A percentile compares a stretch with the other conserved stretches of the same genome.
These are phyloP conservation scores for Cephus pulcher DNA, from an alignment of 2,888 invertebrate species.

Conservation along the genomic window DNA sequence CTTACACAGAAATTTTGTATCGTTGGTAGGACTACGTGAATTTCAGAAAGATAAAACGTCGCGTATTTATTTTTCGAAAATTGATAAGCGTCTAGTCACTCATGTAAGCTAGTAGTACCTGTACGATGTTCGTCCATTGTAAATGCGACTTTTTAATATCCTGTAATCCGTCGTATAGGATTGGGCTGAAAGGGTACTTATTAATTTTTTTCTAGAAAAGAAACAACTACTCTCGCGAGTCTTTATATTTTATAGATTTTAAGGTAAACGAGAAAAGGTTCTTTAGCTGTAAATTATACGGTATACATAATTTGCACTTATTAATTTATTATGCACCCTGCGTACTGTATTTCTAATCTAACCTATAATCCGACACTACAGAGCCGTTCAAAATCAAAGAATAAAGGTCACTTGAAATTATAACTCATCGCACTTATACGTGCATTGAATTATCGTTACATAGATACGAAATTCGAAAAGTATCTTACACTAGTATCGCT, in stretches of 20 bases:
- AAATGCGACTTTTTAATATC: not conserved
- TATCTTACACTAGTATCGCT: not conserved
- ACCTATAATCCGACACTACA: not conserved
- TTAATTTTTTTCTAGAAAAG: not conserved
- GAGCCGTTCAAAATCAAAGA: not conserved
- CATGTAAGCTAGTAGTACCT: not conserved
- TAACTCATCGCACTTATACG: not conserved
- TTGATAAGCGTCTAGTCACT: not conserved
- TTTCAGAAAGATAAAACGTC: not conserved
- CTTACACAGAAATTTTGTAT: not conserved
- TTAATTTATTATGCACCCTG: not conserved
- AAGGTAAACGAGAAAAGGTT: not conserved
- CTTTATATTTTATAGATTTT: not conserved
- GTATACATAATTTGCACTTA: not conserved
- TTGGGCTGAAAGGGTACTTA: not conserved
- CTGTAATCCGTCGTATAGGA: not conserved
- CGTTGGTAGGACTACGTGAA: not conserved
- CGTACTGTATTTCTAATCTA: not conserved
- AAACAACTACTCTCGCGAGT: not conserved
- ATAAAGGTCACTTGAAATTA: not conserved
- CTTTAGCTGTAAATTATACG: not conserved
- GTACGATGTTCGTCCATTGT: not conserved
- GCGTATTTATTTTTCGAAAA: not conserved
- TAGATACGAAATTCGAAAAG: not conserved
- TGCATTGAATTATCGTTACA: not conserved